Evolutionary conservation across 2,888 invertebrate species (phyloP), one percentile per base, ranked within the genome.

Genomic region (Volucella inflata): DNA sequence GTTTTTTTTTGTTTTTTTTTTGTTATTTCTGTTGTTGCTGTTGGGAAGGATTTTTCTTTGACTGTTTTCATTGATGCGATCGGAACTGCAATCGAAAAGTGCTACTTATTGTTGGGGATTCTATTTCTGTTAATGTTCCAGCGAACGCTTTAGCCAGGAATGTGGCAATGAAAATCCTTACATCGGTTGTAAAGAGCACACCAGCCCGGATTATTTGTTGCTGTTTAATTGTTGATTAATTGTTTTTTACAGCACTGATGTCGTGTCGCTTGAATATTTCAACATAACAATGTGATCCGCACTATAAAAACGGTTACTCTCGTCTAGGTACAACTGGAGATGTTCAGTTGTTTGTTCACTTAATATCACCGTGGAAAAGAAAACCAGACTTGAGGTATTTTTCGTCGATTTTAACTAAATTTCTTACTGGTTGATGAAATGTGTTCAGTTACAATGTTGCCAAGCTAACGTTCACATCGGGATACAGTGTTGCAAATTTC

Each of bases 191-290:
- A 71, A 75, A 48, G 76, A 60, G 53, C 50, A 71, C 67, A 80
- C 76, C 55, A 57, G 44, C n/a, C 8, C 14, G 57, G 75, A 84
- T 71, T 80, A 80, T 81, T 77, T 72, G 85, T 77, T 85, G 80
- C 67, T 36, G 76, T 46, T 77, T 85, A 85, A 81, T 85, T 77
- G 85, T 67, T 72, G 81, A 81, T 85, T 85, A 81, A 85, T 85
- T 81, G 85, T 68, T 70, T 78, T 78, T 55, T 51, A 30, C 65
- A 44, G 36, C 17, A 30, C 16, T 6, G 30, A 1, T 36, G 3
- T 8, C 21, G 42, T 38, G 57, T 40, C 60, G 21, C 51, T 42
- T 65, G 76, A 44, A 77, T 72, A 71, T 53, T 40, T 78, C 16
- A 30, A 11, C 40, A 17, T n/a, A 17, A 64, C 55, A 50, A 17